A percentile compares a stretch with the other conserved stretches of the same genome.
These are phyloP conservation scores for Cassiopea xamachana DNA, from an alignment of 30 jellyfish, hydroid and myxozoan species.

Conservation along the genomic window DNA sequence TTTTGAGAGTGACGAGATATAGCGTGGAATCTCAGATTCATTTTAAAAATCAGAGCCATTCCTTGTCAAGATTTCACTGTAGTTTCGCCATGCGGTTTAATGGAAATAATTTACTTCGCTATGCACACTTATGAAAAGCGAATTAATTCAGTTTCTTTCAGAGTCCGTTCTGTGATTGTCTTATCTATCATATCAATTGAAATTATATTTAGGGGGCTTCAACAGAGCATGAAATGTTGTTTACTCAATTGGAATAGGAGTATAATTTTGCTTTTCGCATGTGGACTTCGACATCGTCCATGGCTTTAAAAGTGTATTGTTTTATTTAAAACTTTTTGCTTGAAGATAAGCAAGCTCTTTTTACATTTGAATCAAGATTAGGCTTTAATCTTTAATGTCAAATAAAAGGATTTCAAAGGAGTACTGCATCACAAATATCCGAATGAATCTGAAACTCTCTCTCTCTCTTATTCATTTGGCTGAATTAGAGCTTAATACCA, in stretches of 20 bases:
- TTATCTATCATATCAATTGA: background rate
- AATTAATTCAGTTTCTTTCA: no score
- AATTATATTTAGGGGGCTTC: background rate
- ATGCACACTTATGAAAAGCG: background rate
- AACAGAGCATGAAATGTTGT: background rate
- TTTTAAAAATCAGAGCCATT: no score
- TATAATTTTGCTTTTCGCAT: background rate
- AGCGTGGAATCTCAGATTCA: no score
- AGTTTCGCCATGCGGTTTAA: no score
- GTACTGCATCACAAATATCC: background rate
- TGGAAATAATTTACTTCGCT: background rate
- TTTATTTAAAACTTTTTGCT: background rate
- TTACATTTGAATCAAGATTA: background rate
- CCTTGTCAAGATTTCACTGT: no score
- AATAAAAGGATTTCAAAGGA: background rate
- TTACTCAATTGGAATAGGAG: background rate
- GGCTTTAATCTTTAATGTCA: background rate
- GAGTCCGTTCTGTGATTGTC: background rate
- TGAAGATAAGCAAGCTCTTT: background rate
- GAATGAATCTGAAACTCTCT: background rate
- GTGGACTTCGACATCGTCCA: background rate
- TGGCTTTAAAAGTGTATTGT: background rate
- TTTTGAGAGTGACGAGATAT: no score
- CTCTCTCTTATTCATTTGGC: background rate
- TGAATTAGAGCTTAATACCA: background rate